Evolutionary conservation across 1,140 invertebrate species (phyloP).

Genomic region (Temnothorax curvispinosus): DNA sequence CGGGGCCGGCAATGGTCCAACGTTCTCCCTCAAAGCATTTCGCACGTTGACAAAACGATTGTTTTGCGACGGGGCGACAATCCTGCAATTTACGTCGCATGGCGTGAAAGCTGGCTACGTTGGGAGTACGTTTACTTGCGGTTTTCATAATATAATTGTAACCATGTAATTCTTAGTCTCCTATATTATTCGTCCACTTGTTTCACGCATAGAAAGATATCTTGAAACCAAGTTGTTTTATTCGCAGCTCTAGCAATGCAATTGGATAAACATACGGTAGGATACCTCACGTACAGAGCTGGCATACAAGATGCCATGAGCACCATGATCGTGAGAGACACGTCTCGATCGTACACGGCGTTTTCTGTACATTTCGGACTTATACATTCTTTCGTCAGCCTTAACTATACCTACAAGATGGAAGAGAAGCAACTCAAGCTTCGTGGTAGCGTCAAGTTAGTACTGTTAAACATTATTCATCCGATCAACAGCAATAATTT

Average conservation of each 20-base stretch:
- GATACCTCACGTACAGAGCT: conserved; percentile 94
- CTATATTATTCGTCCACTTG: not conserved
- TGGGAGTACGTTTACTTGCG: conserved; percentile 87
- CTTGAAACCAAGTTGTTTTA: conserved; percentile 16
- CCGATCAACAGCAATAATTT: not conserved
- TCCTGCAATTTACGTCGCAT: conserved; percentile 90
- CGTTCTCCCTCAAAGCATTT: conserved; percentile 91
- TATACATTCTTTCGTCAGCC: conserved; percentile 91
- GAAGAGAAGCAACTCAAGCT: conserved; percentile 92
- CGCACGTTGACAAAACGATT: conserved; percentile 89
- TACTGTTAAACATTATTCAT: conserved; percentile 40
- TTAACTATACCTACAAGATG: conserved; percentile 92
- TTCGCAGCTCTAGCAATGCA: conserved; percentile 92
- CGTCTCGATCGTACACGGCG: conserved; percentile 87
- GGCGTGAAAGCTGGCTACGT: conserved; percentile 90
- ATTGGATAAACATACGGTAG: conserved; percentile 93
- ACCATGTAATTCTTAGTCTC: conserved; percentile 1
- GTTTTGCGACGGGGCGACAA: conserved; percentile 90
- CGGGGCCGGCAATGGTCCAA: conserved; percentile 92
- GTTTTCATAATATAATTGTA: not conserved
- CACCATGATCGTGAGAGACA: conserved; percentile 92
- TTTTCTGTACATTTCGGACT: conserved; percentile 93
- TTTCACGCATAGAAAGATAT: not conserved
- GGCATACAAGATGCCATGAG: conserved; percentile 91
- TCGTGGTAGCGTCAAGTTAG: conserved; percentile 92